These are phyloP conservation scores for Aptenodytes forsteri DNA, from an alignment of 2,113 vertebrate genomes.

Conservation along the genomic window DNA sequence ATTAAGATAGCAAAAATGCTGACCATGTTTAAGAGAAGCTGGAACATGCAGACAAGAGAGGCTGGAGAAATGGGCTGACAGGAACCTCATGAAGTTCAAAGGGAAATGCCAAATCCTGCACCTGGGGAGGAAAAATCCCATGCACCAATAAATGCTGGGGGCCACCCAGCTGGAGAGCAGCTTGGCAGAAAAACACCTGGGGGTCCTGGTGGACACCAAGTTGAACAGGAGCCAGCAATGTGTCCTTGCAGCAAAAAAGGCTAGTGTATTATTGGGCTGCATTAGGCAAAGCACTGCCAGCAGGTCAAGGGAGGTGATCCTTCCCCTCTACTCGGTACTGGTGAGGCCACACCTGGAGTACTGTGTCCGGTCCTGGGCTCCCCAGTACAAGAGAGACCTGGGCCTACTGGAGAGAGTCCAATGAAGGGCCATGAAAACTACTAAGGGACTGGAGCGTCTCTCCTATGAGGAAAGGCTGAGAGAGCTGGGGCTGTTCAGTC, in stretches of 20 bases:
- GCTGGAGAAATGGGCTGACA: background rate
- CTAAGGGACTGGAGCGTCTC: background rate
- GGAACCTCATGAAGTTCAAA: background rate
- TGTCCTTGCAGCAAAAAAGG: background rate
- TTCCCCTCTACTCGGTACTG: no score
- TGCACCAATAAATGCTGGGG: background rate
- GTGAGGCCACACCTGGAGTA: background rate
- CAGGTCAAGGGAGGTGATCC: background rate
- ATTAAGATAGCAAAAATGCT: constrained; percentile 6
- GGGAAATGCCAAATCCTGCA: background rate
- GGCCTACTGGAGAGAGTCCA: background rate
- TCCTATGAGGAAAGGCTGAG: background rate
- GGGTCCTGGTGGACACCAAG: background rate
- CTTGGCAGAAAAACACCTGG: background rate
- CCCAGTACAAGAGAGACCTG: background rate
- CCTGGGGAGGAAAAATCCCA: background rate
- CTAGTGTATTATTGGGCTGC: background rate
- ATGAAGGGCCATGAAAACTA: background rate
- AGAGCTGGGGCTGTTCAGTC: background rate
- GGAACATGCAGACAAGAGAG: background rate
- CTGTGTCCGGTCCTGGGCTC: background rate
- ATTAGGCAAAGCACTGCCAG: background rate
- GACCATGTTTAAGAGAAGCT: background rate
- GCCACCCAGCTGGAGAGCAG: background rate
- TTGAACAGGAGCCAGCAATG: background rate